A percentile compares a stretch with the other conserved stretches of the same genome.
phyloP scores from a whole-genome alignment of 2,797 vertebrate genomes.

The Monodelphis domestica region DNA sequence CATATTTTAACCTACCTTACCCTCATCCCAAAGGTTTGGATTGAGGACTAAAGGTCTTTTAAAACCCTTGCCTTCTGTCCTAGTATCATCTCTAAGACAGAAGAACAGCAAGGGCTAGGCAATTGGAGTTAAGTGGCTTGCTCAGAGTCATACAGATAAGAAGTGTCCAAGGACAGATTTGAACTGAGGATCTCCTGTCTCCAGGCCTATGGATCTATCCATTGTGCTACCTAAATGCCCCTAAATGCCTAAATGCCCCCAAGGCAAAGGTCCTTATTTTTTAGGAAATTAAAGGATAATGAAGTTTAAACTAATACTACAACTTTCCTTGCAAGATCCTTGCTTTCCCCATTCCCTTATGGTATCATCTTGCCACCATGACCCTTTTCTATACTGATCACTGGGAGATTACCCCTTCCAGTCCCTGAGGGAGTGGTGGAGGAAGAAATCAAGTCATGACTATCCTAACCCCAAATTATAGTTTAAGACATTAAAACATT shows the following conservation, averaged over 20 bases:
- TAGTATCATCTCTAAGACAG: no score
- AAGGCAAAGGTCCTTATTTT: no score
- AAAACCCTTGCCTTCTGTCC: no score
- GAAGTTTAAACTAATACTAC: background rate
- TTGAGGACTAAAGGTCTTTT: background rate
- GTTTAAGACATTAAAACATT: background rate
- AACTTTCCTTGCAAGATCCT: no score
- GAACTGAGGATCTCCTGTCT: background rate
- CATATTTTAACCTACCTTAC: background rate
- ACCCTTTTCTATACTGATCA: background rate
- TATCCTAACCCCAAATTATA: background rate
- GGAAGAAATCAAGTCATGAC: background rate
- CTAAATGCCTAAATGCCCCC: no score
- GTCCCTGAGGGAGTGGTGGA: background rate
- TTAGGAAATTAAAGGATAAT: no score
- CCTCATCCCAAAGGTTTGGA: background rate
- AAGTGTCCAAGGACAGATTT: background rate
- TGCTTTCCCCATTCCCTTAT: background rate
- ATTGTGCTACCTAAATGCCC: background rate
- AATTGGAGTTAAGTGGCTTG: background rate
- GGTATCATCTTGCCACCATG: background rate
- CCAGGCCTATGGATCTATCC: background rate
- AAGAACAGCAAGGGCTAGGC: no score
- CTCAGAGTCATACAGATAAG: background rate
- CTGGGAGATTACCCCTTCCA: background rate